Conservation (phyloP, 1,140 invertebrate species). For the Drosophila ambigua region DNA sequence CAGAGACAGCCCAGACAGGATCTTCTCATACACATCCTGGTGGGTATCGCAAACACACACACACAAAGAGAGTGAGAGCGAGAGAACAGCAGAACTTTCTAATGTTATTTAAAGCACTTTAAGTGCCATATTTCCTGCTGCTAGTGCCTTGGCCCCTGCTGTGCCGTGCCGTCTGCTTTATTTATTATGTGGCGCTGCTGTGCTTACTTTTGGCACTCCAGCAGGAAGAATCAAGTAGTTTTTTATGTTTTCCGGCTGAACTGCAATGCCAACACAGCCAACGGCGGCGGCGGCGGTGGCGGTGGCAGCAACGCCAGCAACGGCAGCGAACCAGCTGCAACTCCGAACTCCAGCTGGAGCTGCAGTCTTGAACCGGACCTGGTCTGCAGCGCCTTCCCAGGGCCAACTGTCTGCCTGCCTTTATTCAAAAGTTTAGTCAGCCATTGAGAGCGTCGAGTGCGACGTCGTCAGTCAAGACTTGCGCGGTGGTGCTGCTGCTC, state of each 20-base stretch:
- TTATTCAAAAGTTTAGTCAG: conserved; percentile 82
- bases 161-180: conserved; percentile 54
- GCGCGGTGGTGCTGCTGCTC: conserved; percentile 40
- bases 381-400: conserved; percentile 10
- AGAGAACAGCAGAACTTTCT: conserved; percentile 66
- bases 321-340: conserved; percentile 39
- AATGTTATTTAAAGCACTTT: conserved; percentile 82
- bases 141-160: conserved; percentile 20
- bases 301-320: conserved; percentile 26
- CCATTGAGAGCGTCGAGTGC: conserved; percentile 67
- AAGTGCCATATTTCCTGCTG: conserved; percentile 78
- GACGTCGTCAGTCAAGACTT: conserved; percentile 71
- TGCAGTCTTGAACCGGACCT: conserved; percentile 13
- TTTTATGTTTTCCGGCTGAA: conserved; percentile 82
- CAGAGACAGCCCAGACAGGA: conserved; percentile 30
- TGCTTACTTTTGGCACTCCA: conserved; percentile 78
- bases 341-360: conserved; percentile 31
- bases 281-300: conserved; percentile 18
- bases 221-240: conserved; percentile 81
- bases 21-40: conserved; percentile 5
- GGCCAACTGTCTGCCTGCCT: conserved; percentile 44
- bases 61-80: conserved; percentile 15
- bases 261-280: conserved; percentile 77
- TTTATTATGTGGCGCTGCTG: conserved; percentile 77
- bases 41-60: conserved; percentile 28